A percentile compares a stretch with the other conserved stretches of the same genome.
Evolutionary conservation across 2,797 vertebrate genomes (phyloP).

Genomic region (Thalassophryne amazonica): DNA sequence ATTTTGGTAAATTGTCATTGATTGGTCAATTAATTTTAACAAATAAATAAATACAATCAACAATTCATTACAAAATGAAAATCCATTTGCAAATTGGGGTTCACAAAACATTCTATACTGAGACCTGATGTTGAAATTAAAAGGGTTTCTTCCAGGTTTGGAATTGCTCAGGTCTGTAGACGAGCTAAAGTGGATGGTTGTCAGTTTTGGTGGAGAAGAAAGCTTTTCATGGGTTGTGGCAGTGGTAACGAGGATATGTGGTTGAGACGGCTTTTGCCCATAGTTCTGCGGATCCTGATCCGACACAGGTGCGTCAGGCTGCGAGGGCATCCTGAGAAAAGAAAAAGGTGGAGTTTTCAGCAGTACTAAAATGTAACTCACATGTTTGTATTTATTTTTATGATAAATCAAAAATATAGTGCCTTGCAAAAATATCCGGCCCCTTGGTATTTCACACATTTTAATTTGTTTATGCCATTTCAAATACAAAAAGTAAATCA

Average conservation of each 20-base stretch:
- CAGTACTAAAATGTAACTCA: too few species aligned
- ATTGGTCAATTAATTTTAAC: too few species aligned
- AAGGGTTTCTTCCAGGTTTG: background rate
- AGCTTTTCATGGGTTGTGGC: constrained; percentile 84
- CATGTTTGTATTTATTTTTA: too few species aligned
- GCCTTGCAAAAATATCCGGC: too few species aligned
- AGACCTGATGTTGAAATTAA: constrained; percentile 2
- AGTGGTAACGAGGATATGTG: constrained; percentile 84
- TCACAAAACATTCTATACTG: constrained; percentile 1
- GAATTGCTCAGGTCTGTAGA: background rate
- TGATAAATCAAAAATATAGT: too few species aligned
- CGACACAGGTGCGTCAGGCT: constrained; percentile 86
- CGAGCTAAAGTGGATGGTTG: background rate
- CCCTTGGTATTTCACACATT: too few species aligned
- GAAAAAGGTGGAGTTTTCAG: background rate
- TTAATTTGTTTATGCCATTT: too few species aligned
- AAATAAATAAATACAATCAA: too few species aligned
- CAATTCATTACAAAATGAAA: constrained; percentile 20
- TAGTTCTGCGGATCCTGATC: constrained; percentile 80
- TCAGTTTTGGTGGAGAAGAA: constrained; percentile 83
- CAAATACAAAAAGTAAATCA: too few species aligned
- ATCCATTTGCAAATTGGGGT: background rate
- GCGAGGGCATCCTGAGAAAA: constrained; percentile 74
- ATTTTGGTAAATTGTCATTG: constrained; percentile 4
- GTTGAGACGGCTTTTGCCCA: constrained; percentile 84